Percentiles rank a stretch among this genome's conserved stretches.
These are phyloP conservation scores for Ladona fulva DNA, from an alignment of 1,140 invertebrate genomes.

Conservation along the genomic window DNA sequence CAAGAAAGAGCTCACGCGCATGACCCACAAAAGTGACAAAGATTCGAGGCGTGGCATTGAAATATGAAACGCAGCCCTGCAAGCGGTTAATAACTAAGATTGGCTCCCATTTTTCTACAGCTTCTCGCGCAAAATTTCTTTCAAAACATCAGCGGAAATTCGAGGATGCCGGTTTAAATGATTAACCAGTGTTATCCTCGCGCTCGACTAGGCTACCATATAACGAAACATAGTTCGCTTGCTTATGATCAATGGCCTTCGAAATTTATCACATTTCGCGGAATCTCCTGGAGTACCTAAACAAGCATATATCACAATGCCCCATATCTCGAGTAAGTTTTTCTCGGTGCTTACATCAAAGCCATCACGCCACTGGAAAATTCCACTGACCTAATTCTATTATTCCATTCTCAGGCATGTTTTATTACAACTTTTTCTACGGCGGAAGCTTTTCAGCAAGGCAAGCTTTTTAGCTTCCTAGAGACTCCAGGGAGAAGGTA, in stretches of 20 bases:
- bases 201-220: neutral
- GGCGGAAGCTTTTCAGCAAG: neutral
- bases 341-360: constrained; percentile 9
- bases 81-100: too few species aligned
- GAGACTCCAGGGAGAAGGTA: too few species aligned
- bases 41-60: too few species aligned
- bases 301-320: constrained; percentile 3
- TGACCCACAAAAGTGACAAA: too few species aligned
- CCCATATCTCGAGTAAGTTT: neutral
- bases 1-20: too few species aligned
- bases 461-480: neutral
- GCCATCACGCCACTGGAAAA: constrained; percentile 2
- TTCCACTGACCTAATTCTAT: constrained; percentile 6
- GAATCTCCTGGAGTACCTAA: neutral
- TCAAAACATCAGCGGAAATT: too few species aligned
- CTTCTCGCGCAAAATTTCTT: too few species aligned
- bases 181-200: too few species aligned
- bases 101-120: too few species aligned
- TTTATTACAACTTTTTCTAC: neutral
- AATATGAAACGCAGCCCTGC: too few species aligned
- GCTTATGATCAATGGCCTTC: neutral
- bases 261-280: constrained; percentile 1
- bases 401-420: neutral
- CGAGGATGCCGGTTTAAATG: too few species aligned
- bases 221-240: neutral